These are phyloP conservation scores for Megastigmus dorsalis DNA, from an alignment of 2,888 invertebrate species.

Conservation along the genomic window DNA sequence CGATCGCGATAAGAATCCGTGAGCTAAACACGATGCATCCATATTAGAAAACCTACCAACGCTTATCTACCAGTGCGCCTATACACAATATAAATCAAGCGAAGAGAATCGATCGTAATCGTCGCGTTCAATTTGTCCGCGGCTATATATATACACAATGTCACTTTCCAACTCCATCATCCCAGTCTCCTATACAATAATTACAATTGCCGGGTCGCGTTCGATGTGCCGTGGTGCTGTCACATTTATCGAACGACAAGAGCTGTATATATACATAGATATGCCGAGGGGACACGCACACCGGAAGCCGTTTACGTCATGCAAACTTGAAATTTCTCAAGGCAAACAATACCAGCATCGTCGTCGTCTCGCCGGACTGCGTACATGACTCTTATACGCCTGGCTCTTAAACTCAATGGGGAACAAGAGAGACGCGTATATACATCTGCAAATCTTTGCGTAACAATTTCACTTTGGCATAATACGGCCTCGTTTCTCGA, in stretches of 20 bases:
- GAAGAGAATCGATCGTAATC: slow-evolving; percentile 11
- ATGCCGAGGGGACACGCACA: background rate
- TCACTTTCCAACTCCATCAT: slow-evolving; percentile 13
- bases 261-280: no score
- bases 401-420: no score
- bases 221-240: no score
- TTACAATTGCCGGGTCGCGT: slow-evolving; percentile 4
- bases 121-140: background rate
- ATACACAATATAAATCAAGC: background rate
- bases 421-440: no score
- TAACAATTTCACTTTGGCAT: no score
- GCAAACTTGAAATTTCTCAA: slow-evolving; percentile 40
- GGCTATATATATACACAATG: no score
- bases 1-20: slow-evolving; percentile 11
- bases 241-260: no score
- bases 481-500: no score
- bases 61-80: background rate
- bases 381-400: no score
- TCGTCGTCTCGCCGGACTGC: no score
- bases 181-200: background rate
- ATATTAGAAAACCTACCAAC: background rate
- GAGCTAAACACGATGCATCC: background rate
- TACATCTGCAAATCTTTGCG: no score
- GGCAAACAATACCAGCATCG: slow-evolving; percentile 11
- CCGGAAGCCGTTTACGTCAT: slow-evolving; percentile 26